Evolutionary conservation across 2,113 vertebrate genomes (phyloP).

Genomic region (Nipponia nippon): DNA sequence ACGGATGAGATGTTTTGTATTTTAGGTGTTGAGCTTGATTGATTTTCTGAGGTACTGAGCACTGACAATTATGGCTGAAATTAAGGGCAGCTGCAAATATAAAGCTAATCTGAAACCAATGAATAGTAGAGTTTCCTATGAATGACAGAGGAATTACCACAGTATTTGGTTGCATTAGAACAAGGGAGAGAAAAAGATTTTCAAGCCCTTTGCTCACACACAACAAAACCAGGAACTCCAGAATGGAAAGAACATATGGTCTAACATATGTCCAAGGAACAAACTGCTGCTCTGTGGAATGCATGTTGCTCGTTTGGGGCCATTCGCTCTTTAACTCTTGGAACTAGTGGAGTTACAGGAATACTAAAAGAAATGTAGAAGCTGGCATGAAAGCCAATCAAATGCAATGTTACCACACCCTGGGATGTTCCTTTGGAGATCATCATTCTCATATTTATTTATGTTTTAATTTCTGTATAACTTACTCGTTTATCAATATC

Average conservation of each 20-base stretch:
- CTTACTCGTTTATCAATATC: conserved; percentile 97
- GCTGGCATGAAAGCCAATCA: neutral
- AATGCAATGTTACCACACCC: neutral
- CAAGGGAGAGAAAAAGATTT: neutral
- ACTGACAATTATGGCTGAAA: neutral
- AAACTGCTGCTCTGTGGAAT: conserved; percentile 9
- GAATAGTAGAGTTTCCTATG: neutral
- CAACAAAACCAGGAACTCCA: neutral
- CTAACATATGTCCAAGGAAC: neutral
- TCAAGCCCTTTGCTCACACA: neutral
- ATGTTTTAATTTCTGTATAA: neutral
- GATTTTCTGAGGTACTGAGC: neutral
- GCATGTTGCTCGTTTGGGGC: neutral
- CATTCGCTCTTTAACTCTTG: neutral
- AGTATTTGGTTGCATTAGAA: neutral
- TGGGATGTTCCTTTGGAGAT: neutral
- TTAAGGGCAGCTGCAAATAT: neutral
- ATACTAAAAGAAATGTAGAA: neutral
- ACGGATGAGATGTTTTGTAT: neutral
- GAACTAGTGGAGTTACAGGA: neutral
- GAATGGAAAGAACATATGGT: conserved; percentile 7
- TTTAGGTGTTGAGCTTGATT: neutral
- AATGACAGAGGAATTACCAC: neutral
- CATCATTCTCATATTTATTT: too few species aligned
- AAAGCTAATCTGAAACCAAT: neutral